A percentile compares a stretch with the other conserved stretches of the same genome.
Evolutionary conservation across 2,888 invertebrate species (phyloP).

Genomic region (Notodonta dromedarius): DNA sequence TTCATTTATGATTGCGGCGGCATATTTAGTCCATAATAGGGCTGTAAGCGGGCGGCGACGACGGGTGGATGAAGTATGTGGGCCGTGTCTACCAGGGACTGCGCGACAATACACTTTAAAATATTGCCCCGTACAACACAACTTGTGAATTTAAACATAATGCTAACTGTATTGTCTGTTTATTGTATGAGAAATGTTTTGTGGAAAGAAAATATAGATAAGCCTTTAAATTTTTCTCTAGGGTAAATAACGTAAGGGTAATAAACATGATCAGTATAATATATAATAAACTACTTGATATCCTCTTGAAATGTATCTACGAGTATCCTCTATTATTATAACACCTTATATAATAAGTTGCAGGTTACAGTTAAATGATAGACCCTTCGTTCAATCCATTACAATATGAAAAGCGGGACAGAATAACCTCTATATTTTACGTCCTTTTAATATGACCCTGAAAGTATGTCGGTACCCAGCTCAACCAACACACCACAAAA

Average conservation of each 20-base stretch:
- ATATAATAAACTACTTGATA: no score
- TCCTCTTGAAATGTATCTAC: no score
- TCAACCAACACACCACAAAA: background rate
- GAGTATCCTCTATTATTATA: no score
- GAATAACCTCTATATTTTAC: no score
- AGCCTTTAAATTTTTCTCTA: background rate
- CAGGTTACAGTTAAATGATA: no score
- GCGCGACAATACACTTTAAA: slow-evolving; percentile 73
- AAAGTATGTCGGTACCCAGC: background rate
- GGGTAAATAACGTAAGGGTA: no score
- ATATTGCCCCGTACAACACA: slow-evolving; percentile 63
- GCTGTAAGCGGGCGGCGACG: slow-evolving; percentile 56
- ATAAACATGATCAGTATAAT: no score
- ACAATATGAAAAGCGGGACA: no score
- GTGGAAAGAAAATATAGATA: background rate
- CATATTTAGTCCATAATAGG: slow-evolving; percentile 55
- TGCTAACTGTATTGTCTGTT: slow-evolving; percentile 35
- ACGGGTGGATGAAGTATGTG: slow-evolving; percentile 76
- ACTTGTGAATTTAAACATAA: slow-evolving; percentile 13
- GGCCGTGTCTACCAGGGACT: slow-evolving; percentile 65
- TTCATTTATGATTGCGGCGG: background rate
- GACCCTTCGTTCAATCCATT: no score
- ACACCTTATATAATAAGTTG: no score
- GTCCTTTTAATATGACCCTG: background rate
- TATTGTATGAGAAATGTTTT: slow-evolving; percentile 11